A percentile compares a stretch with the other conserved stretches of the same genome.
Evolutionary conservation across 2,797 vertebrate species (phyloP).

Genomic region (Siniperca obscura): DNA sequence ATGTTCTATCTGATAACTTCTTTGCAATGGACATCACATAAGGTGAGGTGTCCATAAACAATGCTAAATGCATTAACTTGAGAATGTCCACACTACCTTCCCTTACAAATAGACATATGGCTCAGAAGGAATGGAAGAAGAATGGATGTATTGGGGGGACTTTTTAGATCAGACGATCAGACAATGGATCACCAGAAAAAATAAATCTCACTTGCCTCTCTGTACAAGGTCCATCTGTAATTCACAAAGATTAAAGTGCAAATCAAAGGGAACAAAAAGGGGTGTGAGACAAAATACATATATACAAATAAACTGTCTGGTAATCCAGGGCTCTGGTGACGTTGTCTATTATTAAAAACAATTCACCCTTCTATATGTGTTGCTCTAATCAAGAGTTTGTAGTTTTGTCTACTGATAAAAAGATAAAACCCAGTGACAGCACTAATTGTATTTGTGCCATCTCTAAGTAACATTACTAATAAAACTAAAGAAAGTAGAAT

Average conservation of each 20-base stretch:
- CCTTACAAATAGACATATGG: too few relatives aligned
- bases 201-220: too few relatives aligned
- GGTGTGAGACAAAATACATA: background rate
- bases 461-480: too few relatives aligned
- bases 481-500: background rate
- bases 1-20: too few relatives aligned
- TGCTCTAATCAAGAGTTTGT: background rate
- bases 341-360: background rate
- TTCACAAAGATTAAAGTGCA: slow-evolving; percentile 6
- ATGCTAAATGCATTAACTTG: too few relatives aligned
- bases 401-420: background rate
- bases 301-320: background rate
- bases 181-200: too few relatives aligned
- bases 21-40: too few relatives aligned
- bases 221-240: background rate
- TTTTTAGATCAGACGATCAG: too few relatives aligned
- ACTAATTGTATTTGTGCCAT: background rate
- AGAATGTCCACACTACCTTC: too few relatives aligned
- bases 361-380: background rate
- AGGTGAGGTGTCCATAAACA: too few relatives aligned
- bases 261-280: background rate
- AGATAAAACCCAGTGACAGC: background rate
- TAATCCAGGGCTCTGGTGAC: background rate
- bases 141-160: too few relatives aligned
- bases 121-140: too few relatives aligned